Evolutionary conservation across 2,797 vertebrate genomes (phyloP).

Genomic region (Triplophysa bombifrons): DNA sequence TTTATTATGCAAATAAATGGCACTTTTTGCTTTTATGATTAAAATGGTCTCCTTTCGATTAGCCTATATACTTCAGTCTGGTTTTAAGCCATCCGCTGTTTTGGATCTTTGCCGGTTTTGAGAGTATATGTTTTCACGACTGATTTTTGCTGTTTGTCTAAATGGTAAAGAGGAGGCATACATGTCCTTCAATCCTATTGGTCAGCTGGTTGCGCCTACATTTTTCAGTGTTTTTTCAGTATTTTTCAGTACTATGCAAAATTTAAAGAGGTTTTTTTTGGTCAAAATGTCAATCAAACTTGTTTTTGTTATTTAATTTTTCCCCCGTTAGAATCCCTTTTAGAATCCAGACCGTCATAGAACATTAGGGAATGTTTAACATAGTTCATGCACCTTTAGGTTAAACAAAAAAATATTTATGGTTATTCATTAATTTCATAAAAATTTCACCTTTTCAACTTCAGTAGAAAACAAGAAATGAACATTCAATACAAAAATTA

Average conservation of each 20-base stretch:
- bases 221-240: no score
- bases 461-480: no score
- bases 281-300: neutral
- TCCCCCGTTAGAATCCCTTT: no score
- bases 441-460: no score
- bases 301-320: no score
- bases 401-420: no score
- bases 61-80: neutral
- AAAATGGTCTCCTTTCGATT: neutral
- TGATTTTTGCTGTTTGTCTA: constrained; percentile 27
- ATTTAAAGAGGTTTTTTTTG: neutral
- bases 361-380: neutral
- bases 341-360: neutral
- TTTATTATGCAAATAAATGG: neutral
- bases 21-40: neutral
- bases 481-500: no score
- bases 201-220: neutral
- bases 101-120: neutral
- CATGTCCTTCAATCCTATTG: constrained; percentile 31
- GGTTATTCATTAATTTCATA: no score
- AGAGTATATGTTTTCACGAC: neutral
- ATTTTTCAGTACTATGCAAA: neutral
- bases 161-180: constrained; percentile 42
- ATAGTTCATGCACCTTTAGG: no score
- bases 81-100: neutral